Evolutionary conservation across 2,888 invertebrate species (phyloP), one percentile per base, ranked within the genome.

Genomic region (Ametastegia equiseti): DNA sequence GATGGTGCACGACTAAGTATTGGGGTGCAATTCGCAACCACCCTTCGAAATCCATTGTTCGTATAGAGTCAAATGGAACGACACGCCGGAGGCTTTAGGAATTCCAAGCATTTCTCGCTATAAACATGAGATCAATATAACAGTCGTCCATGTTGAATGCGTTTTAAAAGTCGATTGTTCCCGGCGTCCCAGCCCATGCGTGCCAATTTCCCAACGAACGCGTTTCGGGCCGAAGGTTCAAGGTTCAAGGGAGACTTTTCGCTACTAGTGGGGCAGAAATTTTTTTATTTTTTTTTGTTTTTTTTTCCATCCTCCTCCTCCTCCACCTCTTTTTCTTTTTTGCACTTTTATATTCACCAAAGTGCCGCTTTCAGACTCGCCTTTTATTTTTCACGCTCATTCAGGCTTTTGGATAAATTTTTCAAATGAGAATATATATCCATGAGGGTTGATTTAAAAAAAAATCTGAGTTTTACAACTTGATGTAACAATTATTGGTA

Each of bases 201-300:
- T 78, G 81, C 84, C 84, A 84, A 86, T 86, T 86, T 85, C 82
- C 83, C 84, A 83, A 82, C 83, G 81, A 67, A 39, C 6, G n/a
- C n/a, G 15, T 42, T 73, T 7, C 36, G 36, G 36, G 42, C 27
- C 7, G 9, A 71, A 71, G 13, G 36, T 73, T 57, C 71, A 42
- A 80, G 60, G 80, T 33, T 30, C 5, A 39, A 75, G 19, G 57
- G 36, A 75, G 42, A 69, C 36, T 71, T 47, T 42, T 42, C 23
- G 67, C 23, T 67, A 39, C 39, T 2, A 67, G 11, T 19, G n/a
- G 67, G 23, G 11, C 11, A n/a, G 4, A 19, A 67, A 19, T 67
- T 67, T 67, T 39, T 67, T 39, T 36, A 36, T 39, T 19, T 67
- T 71, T 71, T 45, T 23, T 71, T 13, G 30, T 15, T 19, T 23